Evolutionary conservation across 1,140 invertebrate species (phyloP).

Genomic region (Drosophila sp.): DNA sequence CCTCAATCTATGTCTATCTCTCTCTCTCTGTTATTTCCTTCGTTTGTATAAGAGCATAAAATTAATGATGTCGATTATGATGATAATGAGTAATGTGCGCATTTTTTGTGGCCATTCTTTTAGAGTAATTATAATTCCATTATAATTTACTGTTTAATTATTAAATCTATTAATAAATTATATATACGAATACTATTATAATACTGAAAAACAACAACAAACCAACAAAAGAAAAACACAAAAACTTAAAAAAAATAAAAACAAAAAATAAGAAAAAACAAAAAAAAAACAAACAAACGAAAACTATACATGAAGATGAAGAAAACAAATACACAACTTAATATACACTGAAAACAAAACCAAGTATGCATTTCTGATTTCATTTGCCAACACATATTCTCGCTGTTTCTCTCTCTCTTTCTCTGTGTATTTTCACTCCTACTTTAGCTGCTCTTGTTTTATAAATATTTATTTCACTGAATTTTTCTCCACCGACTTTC

Average conservation of each 20-base stretch:
- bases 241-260: conserved; percentile 45
- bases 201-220: conserved; percentile 47
- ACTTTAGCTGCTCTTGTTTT: not conserved
- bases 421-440: too few species aligned
- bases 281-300: conserved; percentile 46
- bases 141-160: conserved; percentile 66
- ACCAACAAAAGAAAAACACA: conserved; percentile 21
- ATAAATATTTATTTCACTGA: not conserved
- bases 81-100: conserved; percentile 33
- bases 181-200: conserved; percentile 72
- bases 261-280: too few species aligned
- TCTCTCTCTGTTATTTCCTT: conserved; percentile 39
- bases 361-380: conserved; percentile 76
- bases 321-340: conserved; percentile 83
- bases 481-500: not conserved
- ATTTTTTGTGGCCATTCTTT: conserved; percentile 57
- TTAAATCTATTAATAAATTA: conserved; percentile 66
- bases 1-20: conserved; percentile 14
- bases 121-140: conserved; percentile 67
- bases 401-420: too few species aligned
- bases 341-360: conserved; percentile 82
- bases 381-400: conserved; percentile 27
- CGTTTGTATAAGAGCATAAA: conserved; percentile 36
- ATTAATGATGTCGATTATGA: conserved; percentile 16
- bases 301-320: conserved; percentile 61